Conservation (phyloP, 2,797 vertebrate species). For the Sebastes hubbsi region DNA sequence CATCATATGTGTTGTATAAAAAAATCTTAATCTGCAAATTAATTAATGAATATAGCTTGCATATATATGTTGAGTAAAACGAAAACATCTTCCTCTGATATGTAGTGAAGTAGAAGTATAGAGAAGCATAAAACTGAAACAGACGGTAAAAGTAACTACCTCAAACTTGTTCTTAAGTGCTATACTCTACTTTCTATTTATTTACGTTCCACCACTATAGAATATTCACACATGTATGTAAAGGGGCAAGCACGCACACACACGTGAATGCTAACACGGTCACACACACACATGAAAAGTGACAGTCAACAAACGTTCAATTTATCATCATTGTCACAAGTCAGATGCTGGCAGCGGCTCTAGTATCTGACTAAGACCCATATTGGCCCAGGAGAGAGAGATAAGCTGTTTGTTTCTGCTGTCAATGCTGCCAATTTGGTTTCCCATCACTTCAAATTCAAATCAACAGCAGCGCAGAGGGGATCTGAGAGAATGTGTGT, state of each 20-base stretch:
- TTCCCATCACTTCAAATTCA: slow-evolving; percentile 82
- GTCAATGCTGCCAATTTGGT: slow-evolving; percentile 82
- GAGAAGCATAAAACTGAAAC: neutral
- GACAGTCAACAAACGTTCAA: slow-evolving; percentile 77
- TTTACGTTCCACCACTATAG: neutral
- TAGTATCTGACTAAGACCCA: slow-evolving; percentile 77
- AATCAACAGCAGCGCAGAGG: slow-evolving; percentile 78
- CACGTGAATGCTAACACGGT: slow-evolving; percentile 16
- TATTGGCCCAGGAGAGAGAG: slow-evolving; percentile 78
- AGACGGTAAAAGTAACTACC: neutral
- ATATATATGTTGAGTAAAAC: neutral
- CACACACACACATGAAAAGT: slow-evolving; percentile 45
- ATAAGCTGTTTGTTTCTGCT: slow-evolving; percentile 82
- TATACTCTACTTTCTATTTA: neutral
- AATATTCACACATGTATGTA: slow-evolving; percentile 5
- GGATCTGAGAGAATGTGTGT: slow-evolving; percentile 68
- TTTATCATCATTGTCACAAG: slow-evolving; percentile 80
- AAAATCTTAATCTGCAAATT: neutral
- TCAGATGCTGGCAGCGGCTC: slow-evolving; percentile 74
- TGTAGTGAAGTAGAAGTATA: neutral
- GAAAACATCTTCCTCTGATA: neutral
- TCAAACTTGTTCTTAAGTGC: neutral
- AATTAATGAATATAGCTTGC: neutral
- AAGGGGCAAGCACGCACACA: neutral
- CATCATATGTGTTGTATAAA: neutral